Percentiles rank a stretch among this genome's conserved stretches.
Conservation (phyloP, 2,888 invertebrate genomes). For the Metellina segmentata region DNA sequence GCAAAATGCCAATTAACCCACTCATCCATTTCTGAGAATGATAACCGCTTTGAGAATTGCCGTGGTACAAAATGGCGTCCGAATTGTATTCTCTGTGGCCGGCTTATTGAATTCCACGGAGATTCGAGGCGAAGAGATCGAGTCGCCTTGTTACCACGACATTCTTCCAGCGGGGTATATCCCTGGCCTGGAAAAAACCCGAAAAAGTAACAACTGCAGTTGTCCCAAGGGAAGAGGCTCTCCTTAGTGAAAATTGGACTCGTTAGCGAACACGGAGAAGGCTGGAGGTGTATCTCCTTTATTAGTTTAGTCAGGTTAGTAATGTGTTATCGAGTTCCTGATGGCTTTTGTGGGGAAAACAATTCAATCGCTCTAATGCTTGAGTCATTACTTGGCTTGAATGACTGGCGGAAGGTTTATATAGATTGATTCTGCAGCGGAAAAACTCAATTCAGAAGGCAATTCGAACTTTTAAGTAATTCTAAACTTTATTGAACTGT, state of each 20-base stretch:
- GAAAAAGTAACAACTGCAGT: slow-evolving; percentile 35
- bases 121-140: slow-evolving; percentile 49
- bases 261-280: slow-evolving; percentile 36
- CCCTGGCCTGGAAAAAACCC: slow-evolving; percentile 17
- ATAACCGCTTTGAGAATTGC: not conserved
- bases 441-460: too few species aligned
- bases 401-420: too few species aligned
- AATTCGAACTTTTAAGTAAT: too few species aligned
- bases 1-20: not conserved
- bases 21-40: not conserved
- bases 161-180: slow-evolving; percentile 28
- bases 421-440: too few species aligned
- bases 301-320: slow-evolving; percentile 9
- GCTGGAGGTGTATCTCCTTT: slow-evolving; percentile 4
- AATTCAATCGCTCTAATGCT: not conserved
- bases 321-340: slow-evolving; percentile 9
- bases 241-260: slow-evolving; percentile 53
- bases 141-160: slow-evolving; percentile 62
- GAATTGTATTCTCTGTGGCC: not conserved
- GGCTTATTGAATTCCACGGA: slow-evolving; percentile 38
- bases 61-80: slow-evolving; percentile 32
- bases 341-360: not conserved
- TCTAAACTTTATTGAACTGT: too few species aligned
- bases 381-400: too few species aligned
- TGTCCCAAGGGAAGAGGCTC: slow-evolving; percentile 29